Base-by-base conservation (phyloP, 2,888 invertebrate species). In the Sussaba pulchella region DNA sequence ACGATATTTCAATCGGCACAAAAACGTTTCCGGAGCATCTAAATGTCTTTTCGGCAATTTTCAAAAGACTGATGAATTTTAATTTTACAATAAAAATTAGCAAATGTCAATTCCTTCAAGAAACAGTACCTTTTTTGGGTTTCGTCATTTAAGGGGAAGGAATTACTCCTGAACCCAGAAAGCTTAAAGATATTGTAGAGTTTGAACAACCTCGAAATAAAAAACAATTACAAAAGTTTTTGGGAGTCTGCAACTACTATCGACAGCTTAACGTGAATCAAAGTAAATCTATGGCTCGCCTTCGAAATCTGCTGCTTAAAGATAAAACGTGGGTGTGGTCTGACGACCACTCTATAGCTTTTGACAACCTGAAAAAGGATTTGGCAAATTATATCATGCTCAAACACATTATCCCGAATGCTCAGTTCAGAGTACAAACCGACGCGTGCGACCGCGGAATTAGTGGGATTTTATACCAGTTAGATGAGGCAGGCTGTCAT, bases 131-230 rank as follows among this genome's bases (percentile, higher is more conserved):
- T 1, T 78, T 82, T 59, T 59, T 78, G 9, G 82, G 82, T 14
- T 75, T 71, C n/a, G 67, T 57, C 39, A 10, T 82, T 19, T 80
- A 82, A 8, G 45, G 19, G 14, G 47, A 43, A 0, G 82, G 82
- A 12, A 59, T 82, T 31, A 36, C 47, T 10, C 57, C 77, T 21
- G 45, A 70, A 24, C 41, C 61, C 5, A 75, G 67, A 43, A 59
- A 84, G 47, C 39, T 84, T 1, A 41, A 84, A n/a, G 81, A 84
- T 0, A 86, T 89, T 45, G 17, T 59, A 31, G 72, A 86, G 1
- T 88, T 86, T 74, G 81, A 83, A 12, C 45, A 47, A 2, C 87
- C 87, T 0, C 70, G 47, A 50, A 87, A 85, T 41, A 47, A 85
- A 50, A 87, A 87, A 73, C 83, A 87, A 41, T 45, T 88, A 12